Base-by-base conservation (phyloP, 2,888 invertebrate species). In the Baccha elongata region DNA sequence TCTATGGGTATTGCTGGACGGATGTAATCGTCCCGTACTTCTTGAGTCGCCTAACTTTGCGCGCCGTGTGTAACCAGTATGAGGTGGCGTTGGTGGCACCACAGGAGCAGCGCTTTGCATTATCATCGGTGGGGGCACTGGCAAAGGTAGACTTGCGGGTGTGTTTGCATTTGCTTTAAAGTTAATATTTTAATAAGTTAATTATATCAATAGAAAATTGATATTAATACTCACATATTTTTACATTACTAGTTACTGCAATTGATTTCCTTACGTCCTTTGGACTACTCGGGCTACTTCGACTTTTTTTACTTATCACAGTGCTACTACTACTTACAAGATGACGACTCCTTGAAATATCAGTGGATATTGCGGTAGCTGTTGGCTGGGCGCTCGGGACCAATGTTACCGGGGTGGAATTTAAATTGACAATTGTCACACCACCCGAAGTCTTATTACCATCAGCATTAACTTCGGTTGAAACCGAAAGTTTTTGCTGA, bases 401-500 rank as follows among this genome's bases (percentile, higher is more conserved):
- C 35, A 84, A 52, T 15, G 72, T 84, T 32, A 86, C 85, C 5
- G 86, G 85, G 62, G 89, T 85, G 40, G 93, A 93, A 46, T 95
- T 95, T 11, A 96, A 92, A 88, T 95, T 95, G 21, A 96, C 96
- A 78, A 96, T 95, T 0, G 96, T 96, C 5, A 96, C 94, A 35
- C 95, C 95, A 2, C 94, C 94, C 0, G 94, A 94, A 0, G 94
- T 95, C 80, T 94, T 93, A 88, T 94, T 94, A 40, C 95, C 94
- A 87, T 93, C 91, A 21, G 86, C 85, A 88, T 89, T 92, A 5
- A 86, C 85, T 32, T 87, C 87, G 7, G 87, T 85, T n/a, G 86
- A 84, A 1, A 76, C 55, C 32, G 87, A 87, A 11, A 87, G 86
- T 44, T 87, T 87, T 80, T 90, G 90, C 68, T 90, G 91, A 32